These are phyloP conservation scores for Tetramorium bicarinatum DNA, from an alignment of 2,888 invertebrate species.

Conservation along the genomic window DNA sequence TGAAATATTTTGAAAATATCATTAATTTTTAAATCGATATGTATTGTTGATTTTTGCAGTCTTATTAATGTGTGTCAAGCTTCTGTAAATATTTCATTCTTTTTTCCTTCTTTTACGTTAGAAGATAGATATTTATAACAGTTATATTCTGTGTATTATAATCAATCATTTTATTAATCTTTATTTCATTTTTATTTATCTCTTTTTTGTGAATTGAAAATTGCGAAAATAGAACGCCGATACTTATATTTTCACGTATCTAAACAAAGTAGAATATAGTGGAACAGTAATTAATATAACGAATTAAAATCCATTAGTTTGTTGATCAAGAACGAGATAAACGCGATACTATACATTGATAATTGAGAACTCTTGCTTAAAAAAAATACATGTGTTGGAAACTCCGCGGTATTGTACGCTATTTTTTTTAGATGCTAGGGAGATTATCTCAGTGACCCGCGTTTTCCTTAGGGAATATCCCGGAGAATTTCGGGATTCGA, in stretches of 20 bases:
- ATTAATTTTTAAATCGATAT: neutral
- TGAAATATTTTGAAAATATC: neutral
- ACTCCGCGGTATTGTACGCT: too few species aligned
- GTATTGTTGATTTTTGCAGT: neutral
- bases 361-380: neutral
- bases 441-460: neutral
- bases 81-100: neutral
- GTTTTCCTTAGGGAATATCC: conserved; percentile 21
- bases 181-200: neutral
- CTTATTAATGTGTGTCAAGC: neutral
- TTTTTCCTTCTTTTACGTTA: neutral
- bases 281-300: neutral
- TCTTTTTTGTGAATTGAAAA: neutral
- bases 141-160: neutral
- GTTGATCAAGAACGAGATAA: neutral
- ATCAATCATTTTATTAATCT: neutral
- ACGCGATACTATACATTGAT: neutral
- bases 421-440: neutral
- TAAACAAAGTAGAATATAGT: neutral
- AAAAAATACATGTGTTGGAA: neutral
- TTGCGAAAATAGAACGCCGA: neutral
- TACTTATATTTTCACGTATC: neutral
- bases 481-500: conserved; percentile 42
- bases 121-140: neutral
- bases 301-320: neutral